These are phyloP conservation scores for Scylla paramamosain DNA, from an alignment of 1,140 invertebrate species.

Conservation along the genomic window DNA sequence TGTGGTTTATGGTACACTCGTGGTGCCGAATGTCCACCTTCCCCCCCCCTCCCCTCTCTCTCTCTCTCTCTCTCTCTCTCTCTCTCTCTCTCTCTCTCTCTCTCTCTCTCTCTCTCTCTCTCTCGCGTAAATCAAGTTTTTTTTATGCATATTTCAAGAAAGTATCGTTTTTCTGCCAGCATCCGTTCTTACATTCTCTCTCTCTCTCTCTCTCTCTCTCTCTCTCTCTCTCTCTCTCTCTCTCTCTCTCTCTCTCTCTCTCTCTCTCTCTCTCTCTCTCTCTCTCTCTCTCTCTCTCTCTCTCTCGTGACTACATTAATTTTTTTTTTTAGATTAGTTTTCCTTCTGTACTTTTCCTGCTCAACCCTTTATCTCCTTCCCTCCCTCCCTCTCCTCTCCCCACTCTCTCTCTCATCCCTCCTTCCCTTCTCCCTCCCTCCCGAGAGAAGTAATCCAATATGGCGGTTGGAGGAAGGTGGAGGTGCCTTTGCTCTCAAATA, in stretches of 20 bases:
- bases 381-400: not conserved
- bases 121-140: too few relatives aligned
- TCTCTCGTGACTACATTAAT: too few relatives aligned
- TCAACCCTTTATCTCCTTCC: not conserved
- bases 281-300: too few relatives aligned
- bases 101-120: slow-evolving; percentile 7
- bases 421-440: not conserved
- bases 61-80: slow-evolving; percentile 20
- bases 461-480: not conserved
- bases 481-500: slow-evolving; percentile 9
- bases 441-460: slow-evolving; percentile 7
- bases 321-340: too few relatives aligned
- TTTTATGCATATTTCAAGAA: too few relatives aligned
- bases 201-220: too few relatives aligned
- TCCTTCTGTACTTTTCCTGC: too few relatives aligned
- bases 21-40: not conserved
- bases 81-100: not conserved
- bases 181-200: too few relatives aligned
- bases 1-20: not conserved
- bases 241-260: too few relatives aligned
- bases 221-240: too few relatives aligned
- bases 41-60: not conserved
- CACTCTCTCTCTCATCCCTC: not conserved
- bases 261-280: too few relatives aligned
- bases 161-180: too few relatives aligned